Percentiles rank a stretch among this genome's conserved stretches.
Evolutionary conservation across 1,140 invertebrate genomes (phyloP).

Genomic region (Drosophila oshimai): DNA sequence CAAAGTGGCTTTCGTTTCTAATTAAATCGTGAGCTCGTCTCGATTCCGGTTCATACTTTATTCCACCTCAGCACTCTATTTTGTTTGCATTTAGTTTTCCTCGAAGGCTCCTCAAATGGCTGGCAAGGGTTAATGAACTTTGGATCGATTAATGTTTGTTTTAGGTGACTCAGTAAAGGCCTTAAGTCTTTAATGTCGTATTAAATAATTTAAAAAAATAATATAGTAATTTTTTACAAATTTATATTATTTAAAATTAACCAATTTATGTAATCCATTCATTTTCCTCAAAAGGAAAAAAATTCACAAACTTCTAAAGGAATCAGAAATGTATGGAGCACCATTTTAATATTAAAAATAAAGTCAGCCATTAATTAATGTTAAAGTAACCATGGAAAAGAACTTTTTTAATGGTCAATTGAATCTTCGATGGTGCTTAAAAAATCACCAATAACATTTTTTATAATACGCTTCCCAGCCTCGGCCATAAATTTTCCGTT

Average conservation of each 20-base stretch:
- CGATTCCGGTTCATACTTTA: slow-evolving; percentile 16
- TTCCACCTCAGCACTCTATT: slow-evolving; percentile 34
- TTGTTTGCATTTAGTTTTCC: slow-evolving; percentile 25
- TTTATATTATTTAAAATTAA: too few species aligned
- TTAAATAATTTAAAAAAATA: too few species aligned
- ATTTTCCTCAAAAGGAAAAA: too few species aligned
- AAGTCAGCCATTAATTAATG: too few species aligned
- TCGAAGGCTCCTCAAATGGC: background rate
- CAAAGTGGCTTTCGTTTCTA: slow-evolving; percentile 68
- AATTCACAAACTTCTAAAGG: too few species aligned
- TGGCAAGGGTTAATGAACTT: slow-evolving; percentile 40
- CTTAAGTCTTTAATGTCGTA: too few species aligned
- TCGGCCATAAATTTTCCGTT: background rate
- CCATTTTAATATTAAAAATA: too few species aligned
- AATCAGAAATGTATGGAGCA: too few species aligned
- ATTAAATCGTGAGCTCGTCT: slow-evolving; percentile 55
- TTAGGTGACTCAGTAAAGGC: background rate
- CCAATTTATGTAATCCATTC: too few species aligned
- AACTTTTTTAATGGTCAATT: background rate
- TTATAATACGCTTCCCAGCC: background rate
- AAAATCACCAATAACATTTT: background rate
- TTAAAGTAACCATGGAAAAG: background rate
- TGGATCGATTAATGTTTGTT: slow-evolving; percentile 16
- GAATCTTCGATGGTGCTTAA: background rate
- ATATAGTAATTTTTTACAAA: too few species aligned